phyloP scores from a whole-genome alignment of 2,113 vertebrate species.

The Brachypodius melanocephalos region DNA sequence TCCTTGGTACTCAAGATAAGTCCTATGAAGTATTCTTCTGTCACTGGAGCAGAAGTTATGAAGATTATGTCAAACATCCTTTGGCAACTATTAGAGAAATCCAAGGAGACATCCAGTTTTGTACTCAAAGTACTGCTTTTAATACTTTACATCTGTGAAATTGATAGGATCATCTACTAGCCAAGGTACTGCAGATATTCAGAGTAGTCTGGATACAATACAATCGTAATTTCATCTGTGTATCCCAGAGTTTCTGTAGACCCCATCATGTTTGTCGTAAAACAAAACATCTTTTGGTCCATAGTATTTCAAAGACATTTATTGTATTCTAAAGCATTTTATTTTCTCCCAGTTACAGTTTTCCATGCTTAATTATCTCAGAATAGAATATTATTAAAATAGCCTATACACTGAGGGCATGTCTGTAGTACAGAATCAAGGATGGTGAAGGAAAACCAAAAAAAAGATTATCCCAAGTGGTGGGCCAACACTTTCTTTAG shows the following conservation, averaged over 20 bases:
- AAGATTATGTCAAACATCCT: not conserved
- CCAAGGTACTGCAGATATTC: not conserved
- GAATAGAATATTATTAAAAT: not conserved
- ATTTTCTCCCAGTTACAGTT: not conserved
- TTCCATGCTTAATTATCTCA: not conserved
- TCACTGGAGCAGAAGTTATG: not conserved
- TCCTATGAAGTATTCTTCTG: not conserved
- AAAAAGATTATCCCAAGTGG: not conserved
- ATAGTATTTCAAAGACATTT: not conserved
- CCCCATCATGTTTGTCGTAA: not conserved
- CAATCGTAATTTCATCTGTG: not conserved
- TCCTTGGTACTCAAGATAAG: not conserved
- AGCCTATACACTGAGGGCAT: not conserved
- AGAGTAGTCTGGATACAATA: not conserved
- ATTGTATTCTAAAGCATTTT: not conserved
- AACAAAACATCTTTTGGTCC: not conserved
- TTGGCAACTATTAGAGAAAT: not conserved
- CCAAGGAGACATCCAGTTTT: not conserved
- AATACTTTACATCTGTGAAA: not conserved
- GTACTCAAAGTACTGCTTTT: not conserved
- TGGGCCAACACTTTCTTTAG: not conserved
- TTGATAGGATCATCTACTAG: not conserved
- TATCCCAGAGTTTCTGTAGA: not conserved
- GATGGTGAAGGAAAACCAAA: not conserved
- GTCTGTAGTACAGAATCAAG: not conserved